Evolutionary conservation across 1,140 invertebrate species (phyloP).

Genomic region (Aphidius gifuensis): DNA sequence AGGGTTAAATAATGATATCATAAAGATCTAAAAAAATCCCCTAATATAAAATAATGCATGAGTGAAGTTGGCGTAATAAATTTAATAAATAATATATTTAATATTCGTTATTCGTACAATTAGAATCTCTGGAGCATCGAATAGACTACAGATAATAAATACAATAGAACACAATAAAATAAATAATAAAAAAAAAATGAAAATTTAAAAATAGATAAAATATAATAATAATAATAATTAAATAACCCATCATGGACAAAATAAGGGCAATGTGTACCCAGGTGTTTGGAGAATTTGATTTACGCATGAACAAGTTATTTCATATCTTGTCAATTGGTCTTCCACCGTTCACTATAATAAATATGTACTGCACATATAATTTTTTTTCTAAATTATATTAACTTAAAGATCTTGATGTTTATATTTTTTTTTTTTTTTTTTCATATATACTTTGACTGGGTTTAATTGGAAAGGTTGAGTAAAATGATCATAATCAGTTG

Average conservation of each 20-base stretch:
- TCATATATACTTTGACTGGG: no score
- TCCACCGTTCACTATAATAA: background rate
- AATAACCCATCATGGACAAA: background rate
- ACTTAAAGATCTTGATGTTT: background rate
- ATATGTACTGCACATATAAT: background rate
- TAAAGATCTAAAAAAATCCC: background rate
- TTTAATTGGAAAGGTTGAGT: slow-evolving; percentile 1
- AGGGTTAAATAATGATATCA: slow-evolving; percentile 3
- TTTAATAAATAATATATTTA: slow-evolving; percentile 2
- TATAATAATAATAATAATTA: background rate
- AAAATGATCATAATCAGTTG: no score
- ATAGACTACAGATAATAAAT: slow-evolving; percentile 5
- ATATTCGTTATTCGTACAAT: slow-evolving; percentile 10
- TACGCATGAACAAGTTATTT: slow-evolving; percentile 26
- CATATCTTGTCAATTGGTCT: slow-evolving; percentile 24
- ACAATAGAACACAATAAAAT: background rate
- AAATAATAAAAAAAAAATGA: slow-evolving; percentile 4
- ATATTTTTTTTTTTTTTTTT: background rate
- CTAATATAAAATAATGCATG: background rate
- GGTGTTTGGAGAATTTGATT: slow-evolving; percentile 22
- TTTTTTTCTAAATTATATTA: background rate
- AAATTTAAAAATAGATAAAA: slow-evolving; percentile 3
- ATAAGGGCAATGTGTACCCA: slow-evolving; percentile 21
- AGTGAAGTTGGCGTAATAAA: slow-evolving; percentile 2
- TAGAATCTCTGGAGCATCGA: background rate